Base-by-base conservation (phyloP, 35 echinoderm and acorn worm genomes). In the Holothuria glaberrima region DNA sequence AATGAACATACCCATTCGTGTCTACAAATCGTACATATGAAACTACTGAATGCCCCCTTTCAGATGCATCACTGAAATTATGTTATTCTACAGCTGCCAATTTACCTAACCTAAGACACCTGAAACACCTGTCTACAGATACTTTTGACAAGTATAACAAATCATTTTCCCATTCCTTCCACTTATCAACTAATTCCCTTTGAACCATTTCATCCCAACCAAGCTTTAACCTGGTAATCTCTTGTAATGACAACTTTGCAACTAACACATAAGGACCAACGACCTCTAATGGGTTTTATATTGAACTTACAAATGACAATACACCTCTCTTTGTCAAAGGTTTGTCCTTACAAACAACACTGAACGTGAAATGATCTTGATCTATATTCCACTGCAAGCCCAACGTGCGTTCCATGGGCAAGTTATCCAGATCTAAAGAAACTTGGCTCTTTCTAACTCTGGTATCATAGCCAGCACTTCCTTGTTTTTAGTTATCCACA, bases 231-330 rank as follows among this genome's bases (percentile, higher is more conserved):
- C 46, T 41, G 45, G 71, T 71, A 24, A 92, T 52, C 20, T 89
- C 64, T 86, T 92, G 94, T 35, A 95, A 76, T 0, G 92, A 59
- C 25, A 77, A 45, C 87, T 89, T 95, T 18, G 90, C 90, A 30
- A 29, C 41, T 38, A 92, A 59, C 20, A 75, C 57, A 10, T 62
- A 87, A 34, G 94, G 94, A 33, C 71, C 90, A 29, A 71, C 56
- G 0, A 92, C 28, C 32, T 90, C 94, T 10, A 90, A 89, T 19
- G 94, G 94, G 66, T 89, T 90, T 54, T 89, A 95, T 3, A 92
- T 57, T 30, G 83, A 74, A 58, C 86, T 86, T 63, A 92, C 22
- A 46, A 86, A 78, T 58, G 75, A 62, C n/a, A 92, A 56, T 20
- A 95, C 91, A 21, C 65, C 66, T 68, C 94, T 86, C 76, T 78